Evolutionary conservation across 2,888 invertebrate genomes (phyloP).

Genomic region (Dermolepida albohirtum): DNA sequence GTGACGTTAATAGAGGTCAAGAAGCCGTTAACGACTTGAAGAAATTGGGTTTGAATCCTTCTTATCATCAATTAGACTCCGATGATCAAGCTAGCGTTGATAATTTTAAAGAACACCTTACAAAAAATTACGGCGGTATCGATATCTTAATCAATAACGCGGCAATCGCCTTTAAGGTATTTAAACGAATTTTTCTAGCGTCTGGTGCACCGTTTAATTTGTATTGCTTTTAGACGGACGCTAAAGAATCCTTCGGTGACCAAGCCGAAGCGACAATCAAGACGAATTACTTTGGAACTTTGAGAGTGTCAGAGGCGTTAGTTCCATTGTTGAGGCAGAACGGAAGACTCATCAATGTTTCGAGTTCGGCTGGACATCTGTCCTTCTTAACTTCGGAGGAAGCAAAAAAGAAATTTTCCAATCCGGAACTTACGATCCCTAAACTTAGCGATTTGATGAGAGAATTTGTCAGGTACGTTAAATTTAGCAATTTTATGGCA

Average conservation of each 20-base stretch:
- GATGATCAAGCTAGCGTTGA: conserved; percentile 71
- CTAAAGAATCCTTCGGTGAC: conserved; percentile 72
- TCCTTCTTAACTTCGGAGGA: conserved; percentile 70
- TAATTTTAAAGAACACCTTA: conserved; percentile 70
- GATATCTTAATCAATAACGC: conserved; percentile 84
- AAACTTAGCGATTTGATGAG: conserved; percentile 73
- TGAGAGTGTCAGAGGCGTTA: conserved; percentile 74
- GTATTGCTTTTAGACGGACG: conserved; percentile 57
- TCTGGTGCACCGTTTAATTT: no score
- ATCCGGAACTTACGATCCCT: conserved; percentile 70
- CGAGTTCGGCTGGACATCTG: conserved; percentile 75
- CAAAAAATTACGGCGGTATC: conserved; percentile 73
- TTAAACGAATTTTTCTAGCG: no score
- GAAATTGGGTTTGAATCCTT: conserved; percentile 67
- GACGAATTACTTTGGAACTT: conserved; percentile 76
- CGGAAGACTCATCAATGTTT: conserved; percentile 80
- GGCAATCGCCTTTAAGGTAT: conserved; percentile 74
- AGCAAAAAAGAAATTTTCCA: conserved; percentile 69
- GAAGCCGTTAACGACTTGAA: conserved; percentile 72
- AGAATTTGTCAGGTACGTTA: conserved; percentile 73
- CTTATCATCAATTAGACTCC: conserved; percentile 78
- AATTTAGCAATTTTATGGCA: background rate
- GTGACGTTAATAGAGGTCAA: conserved; percentile 70
- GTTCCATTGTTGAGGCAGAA: conserved; percentile 79
- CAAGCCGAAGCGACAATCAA: conserved; percentile 79